Evolutionary conservation across 1,140 invertebrate genomes (phyloP).

Genomic region (Nebria ingens): DNA sequence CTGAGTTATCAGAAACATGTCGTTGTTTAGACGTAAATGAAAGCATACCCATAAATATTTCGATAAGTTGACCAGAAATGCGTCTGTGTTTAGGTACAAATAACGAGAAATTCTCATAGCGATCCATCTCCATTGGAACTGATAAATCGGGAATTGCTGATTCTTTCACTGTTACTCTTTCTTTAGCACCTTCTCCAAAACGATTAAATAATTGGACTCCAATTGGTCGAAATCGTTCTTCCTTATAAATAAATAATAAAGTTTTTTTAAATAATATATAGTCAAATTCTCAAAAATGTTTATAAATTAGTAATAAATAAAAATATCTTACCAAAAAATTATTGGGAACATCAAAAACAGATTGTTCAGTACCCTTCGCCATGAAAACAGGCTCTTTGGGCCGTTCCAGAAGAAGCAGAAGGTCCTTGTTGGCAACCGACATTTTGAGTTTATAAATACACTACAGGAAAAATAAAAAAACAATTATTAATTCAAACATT

Average conservation of each 20-base stretch:
- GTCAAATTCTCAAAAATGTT: conserved; percentile 1
- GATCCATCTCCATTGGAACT: conserved; percentile 35
- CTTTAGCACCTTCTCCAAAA: conserved; percentile 37
- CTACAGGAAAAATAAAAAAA: too few relatives aligned
- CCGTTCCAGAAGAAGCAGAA: conserved; percentile 36
- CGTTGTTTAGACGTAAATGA: background rate
- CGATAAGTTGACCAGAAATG: conserved; percentile 37
- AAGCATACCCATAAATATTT: conserved; percentile 41
- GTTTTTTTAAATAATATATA: conserved; percentile 13
- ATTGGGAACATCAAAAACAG: conserved; percentile 17
- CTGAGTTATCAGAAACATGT: background rate
- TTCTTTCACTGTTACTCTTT: conserved; percentile 39
- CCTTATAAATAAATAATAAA: conserved; percentile 24
- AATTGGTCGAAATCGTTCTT: conserved; percentile 34
- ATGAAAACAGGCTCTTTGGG: conserved; percentile 36
- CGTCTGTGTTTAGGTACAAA: conserved; percentile 43
- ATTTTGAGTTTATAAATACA: background rate
- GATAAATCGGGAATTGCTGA: conserved; percentile 41
- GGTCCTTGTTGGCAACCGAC: conserved; percentile 10
- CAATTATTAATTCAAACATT: too few relatives aligned
- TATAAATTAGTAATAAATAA: background rate
- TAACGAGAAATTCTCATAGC: conserved; percentile 41
- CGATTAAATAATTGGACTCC: conserved; percentile 38
- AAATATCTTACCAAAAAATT: conserved; percentile 17
- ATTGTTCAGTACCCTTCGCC: conserved; percentile 19